A percentile compares a stretch with the other conserved stretches of the same genome.
Conservation (phyloP, 2,113 vertebrate genomes). For the Pungitius pungitius region DNA sequence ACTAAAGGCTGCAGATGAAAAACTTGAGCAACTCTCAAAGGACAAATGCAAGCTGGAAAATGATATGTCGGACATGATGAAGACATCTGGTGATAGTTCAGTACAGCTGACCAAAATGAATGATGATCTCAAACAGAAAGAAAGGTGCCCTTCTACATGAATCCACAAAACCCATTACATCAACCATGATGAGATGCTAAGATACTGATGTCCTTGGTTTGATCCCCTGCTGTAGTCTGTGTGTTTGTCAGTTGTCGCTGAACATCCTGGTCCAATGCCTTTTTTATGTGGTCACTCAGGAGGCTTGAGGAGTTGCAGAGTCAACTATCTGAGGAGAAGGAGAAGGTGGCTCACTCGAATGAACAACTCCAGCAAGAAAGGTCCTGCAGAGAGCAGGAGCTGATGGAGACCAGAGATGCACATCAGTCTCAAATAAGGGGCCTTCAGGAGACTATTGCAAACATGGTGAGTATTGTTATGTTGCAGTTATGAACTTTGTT, state of each 20-base stretch:
- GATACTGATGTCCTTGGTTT: not conserved
- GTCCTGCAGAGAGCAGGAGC: slow-evolving; percentile 82
- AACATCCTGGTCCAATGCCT: not conserved
- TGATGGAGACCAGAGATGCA: slow-evolving; percentile 74
- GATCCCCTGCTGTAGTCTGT: not conserved
- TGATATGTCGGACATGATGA: slow-evolving; percentile 92
- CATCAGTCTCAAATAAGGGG: slow-evolving; percentile 81
- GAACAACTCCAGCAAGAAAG: slow-evolving; percentile 80
- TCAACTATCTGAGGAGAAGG: slow-evolving; percentile 85
- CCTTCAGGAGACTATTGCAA: slow-evolving; percentile 80
- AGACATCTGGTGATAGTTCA: slow-evolving; percentile 93
- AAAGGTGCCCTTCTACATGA: slow-evolving; percentile 79
- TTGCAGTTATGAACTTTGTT: not conserved
- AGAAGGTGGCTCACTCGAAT: slow-evolving; percentile 81
- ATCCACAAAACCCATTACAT: not conserved
- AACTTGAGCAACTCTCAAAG: slow-evolving; percentile 84
- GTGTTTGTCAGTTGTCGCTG: not conserved
- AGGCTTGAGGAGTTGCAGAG: slow-evolving; percentile 88
- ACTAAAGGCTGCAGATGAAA: slow-evolving; percentile 85
- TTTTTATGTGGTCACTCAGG: slow-evolving; percentile 71
- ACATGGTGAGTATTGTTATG: slow-evolving; percentile 82
- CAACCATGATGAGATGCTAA: not conserved
- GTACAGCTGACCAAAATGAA: slow-evolving; percentile 92
- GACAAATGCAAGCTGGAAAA: slow-evolving; percentile 91
- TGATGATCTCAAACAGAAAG: slow-evolving; percentile 88